Percentiles rank a stretch among this genome's conserved stretches.
Evolutionary conservation across 2,888 invertebrate genomes (phyloP).

Genomic region (Serrognathus titanus): DNA sequence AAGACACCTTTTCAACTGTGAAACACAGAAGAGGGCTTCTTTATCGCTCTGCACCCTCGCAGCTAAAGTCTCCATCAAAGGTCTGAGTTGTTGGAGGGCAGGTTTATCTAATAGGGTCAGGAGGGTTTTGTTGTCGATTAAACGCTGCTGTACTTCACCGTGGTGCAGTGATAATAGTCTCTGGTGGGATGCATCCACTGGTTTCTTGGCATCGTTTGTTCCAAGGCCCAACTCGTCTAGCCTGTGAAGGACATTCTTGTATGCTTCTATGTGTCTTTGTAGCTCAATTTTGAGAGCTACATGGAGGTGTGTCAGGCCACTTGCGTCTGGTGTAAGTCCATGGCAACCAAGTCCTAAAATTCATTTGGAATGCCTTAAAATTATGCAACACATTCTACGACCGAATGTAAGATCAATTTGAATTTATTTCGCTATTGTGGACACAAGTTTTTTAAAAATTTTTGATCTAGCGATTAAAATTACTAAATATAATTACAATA

Average conservation of each 20-base stretch:
- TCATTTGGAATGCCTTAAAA: no score
- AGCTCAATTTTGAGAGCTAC: slow-evolving; percentile 81
- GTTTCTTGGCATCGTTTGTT: slow-evolving; percentile 53
- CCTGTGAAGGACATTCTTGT: slow-evolving; percentile 82
- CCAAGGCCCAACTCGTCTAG: slow-evolving; percentile 69
- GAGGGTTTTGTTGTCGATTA: slow-evolving; percentile 89
- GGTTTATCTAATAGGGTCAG: slow-evolving; percentile 82
- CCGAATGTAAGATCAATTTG: no score
- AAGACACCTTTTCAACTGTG: slow-evolving; percentile 57
- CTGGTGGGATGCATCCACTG: slow-evolving; percentile 85
- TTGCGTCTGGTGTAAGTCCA: slow-evolving; percentile 69
- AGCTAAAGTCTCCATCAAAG: slow-evolving; percentile 66
- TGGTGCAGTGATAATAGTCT: slow-evolving; percentile 79
- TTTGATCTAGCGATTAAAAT: no score
- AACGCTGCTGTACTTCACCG: slow-evolving; percentile 81
- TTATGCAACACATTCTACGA: no score
- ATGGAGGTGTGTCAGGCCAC: slow-evolving; percentile 71
- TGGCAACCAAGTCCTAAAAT: slow-evolving; percentile 73
- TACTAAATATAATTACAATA: no score
- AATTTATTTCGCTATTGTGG: no score
- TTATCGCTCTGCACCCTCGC: slow-evolving; percentile 88
- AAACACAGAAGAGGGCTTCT: slow-evolving; percentile 73
- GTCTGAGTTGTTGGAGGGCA: slow-evolving; percentile 69
- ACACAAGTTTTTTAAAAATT: no score
- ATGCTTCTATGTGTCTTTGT: slow-evolving; percentile 78